Percentiles rank a stretch among this genome's conserved stretches.
phyloP scores from a whole-genome alignment of 2,888 invertebrate species.

The Sialis fuliginosa region DNA sequence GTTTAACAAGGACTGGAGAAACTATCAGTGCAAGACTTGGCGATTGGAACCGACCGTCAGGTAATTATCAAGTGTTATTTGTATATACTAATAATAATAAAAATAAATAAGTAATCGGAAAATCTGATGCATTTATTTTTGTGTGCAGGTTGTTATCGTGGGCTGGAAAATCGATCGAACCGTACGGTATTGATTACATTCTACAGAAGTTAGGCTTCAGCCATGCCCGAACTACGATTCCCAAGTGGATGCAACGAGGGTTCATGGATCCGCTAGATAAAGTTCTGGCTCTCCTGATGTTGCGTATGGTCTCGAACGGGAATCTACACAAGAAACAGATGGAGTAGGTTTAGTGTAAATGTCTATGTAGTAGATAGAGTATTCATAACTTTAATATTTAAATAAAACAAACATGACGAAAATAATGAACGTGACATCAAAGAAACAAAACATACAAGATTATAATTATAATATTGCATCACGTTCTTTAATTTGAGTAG shows the following conservation, averaged over 20 bases:
- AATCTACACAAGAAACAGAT: slow-evolving; percentile 1
- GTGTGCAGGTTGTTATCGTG: slow-evolving; percentile 49
- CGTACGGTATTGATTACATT: slow-evolving; percentile 96
- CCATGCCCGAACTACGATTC: slow-evolving; percentile 95
- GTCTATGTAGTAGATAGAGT: too few species aligned
- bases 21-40: slow-evolving; percentile 90
- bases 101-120: too few species aligned
- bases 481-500: too few species aligned
- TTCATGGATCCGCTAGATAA: slow-evolving; percentile 96
- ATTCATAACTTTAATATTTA: too few species aligned
- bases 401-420: too few species aligned
- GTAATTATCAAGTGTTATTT: slow-evolving; percentile 25
- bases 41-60: slow-evolving; percentile 87
- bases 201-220: slow-evolving; percentile 93
- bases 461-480: too few species aligned
- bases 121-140: not conserved
- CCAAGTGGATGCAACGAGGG: slow-evolving; percentile 98
- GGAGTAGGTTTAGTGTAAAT: not conserved
- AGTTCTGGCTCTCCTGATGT: slow-evolving; percentile 62
- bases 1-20: slow-evolving; percentile 71
- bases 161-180: slow-evolving; percentile 94
- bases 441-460: too few species aligned
- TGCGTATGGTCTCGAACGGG: slow-evolving; percentile 39
- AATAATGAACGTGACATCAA: too few species aligned
- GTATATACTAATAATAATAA: too few species aligned